These are phyloP conservation scores for Philereme vetulata DNA, from an alignment of 2,888 invertebrate genomes.

Conservation along the genomic window DNA sequence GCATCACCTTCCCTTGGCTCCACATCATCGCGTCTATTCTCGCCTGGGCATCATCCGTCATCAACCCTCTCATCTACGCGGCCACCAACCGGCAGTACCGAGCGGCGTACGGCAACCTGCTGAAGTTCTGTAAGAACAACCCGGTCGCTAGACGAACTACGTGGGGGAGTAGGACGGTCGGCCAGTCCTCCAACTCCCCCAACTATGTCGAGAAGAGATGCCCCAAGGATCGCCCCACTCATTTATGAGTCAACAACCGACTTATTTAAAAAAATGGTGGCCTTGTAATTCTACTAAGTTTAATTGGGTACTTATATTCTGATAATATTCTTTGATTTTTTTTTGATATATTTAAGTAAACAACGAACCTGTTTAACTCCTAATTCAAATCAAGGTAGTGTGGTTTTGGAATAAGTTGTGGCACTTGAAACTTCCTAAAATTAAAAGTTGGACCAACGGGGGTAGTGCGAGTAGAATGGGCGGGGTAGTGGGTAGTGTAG, in stretches of 20 bases:
- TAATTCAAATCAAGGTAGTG: too few relatives aligned
- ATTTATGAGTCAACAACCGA: slow-evolving; percentile 61
- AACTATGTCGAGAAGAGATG: slow-evolving; percentile 71
- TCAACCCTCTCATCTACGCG: slow-evolving; percentile 96
- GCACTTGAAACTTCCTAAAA: too few relatives aligned
- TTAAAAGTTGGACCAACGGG: slow-evolving; percentile 4
- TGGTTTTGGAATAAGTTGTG: too few relatives aligned
- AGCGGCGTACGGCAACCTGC: slow-evolving; percentile 83
- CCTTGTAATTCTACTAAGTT: too few relatives aligned
- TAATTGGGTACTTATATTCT: too few relatives aligned
- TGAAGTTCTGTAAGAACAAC: slow-evolving; percentile 72
- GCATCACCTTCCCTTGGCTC: slow-evolving; percentile 86
- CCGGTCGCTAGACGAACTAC: slow-evolving; percentile 67
- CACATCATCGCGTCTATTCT: slow-evolving; percentile 93
- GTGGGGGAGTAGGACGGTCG: slow-evolving; percentile 76
- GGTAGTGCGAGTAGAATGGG: background rate
- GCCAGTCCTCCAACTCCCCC: slow-evolving; percentile 76
- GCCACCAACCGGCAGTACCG: slow-evolving; percentile 93
- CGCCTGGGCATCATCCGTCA: slow-evolving; percentile 95
- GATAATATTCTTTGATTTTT: too few relatives aligned
- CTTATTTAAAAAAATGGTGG: background rate
- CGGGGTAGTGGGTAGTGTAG: background rate
- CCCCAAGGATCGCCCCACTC: slow-evolving; percentile 68
- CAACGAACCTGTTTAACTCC: too few relatives aligned
- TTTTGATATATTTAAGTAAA: too few relatives aligned